Conservation (phyloP, 2,113 vertebrate genomes). For the Alces alces region DNA sequence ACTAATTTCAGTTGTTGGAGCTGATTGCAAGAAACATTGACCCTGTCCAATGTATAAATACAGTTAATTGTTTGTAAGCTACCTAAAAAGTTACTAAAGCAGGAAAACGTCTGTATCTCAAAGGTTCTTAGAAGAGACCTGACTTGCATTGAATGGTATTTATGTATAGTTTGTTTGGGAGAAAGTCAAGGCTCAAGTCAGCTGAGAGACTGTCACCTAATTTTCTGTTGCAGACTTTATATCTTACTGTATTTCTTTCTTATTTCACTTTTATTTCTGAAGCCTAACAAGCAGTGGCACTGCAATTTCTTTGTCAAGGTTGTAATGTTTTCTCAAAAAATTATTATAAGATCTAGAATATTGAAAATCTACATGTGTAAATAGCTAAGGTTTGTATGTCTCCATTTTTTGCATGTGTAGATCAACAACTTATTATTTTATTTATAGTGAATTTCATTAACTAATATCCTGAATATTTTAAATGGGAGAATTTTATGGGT, state of each 20-base stretch:
- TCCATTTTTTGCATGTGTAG: neutral
- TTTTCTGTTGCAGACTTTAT: conserved; percentile 2
- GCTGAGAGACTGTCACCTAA: neutral
- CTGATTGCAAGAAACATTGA: neutral
- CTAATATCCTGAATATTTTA: conserved; percentile 37
- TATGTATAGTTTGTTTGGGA: neutral
- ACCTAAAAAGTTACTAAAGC: neutral
- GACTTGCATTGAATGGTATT: neutral
- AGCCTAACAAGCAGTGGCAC: neutral
- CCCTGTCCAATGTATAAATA: neutral
- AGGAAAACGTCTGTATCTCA: conserved; percentile 18
- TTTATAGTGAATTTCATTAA: conserved; percentile 47
- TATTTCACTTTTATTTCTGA: neutral
- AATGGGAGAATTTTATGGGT: conserved; percentile 59
- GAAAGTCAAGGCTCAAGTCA: neutral
- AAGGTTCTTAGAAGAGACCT: neutral
- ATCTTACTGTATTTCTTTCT: neutral
- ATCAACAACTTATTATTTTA: neutral
- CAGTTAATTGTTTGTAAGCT: neutral
- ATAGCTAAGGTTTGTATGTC: neutral
- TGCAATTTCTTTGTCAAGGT: neutral
- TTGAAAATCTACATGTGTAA: neutral
- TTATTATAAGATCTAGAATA: neutral
- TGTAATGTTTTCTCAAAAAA: neutral
- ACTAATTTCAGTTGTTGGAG: neutral